Evolutionary conservation across 64 coral and sea anemone genomes (phyloP), one percentile per base, ranked within the genome.

Genomic region (Dendrophyllia cribrosa): DNA sequence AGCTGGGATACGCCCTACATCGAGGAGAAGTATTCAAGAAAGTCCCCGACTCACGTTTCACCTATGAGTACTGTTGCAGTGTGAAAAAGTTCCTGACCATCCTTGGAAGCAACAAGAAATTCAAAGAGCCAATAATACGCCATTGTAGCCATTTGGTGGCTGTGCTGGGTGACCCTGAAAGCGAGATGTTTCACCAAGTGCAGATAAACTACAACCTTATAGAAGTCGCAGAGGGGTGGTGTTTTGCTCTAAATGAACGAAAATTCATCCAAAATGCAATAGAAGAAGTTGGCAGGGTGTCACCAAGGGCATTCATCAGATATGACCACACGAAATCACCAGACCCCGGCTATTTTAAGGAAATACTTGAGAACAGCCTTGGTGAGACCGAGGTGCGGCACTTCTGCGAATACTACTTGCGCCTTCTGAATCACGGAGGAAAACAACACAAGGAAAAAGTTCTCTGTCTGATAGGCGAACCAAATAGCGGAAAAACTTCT

Each of bases 401-500:
- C 14, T 65, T 65, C 61, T 75, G 73, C 73, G 47, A 53, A 75
- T 75, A 51, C 73, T 75, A 51, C 73, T 19, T 75, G 44, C 46
- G 73, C 47, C 73, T 51, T 15, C 15, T 75, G 0, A 75, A 75
- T 51, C 45, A 75, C 4, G 45, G 73, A 75, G 51, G 17, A 4
- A 51, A 51, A 47, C 73, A 75, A 47, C 73, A 75, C 44, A 75
- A 51, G 19, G 73, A 75, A 17, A 75, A 75, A n/a, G 73, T 75
- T 8, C 16, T 53, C 6, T 75, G 46, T 17, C 20, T 75, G 45
- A 50, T 75, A 19, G 73, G 14, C 5, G 73, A 75, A 19, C 73
- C 73, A 2, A 75, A 75, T 46, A 75, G 73, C 9, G 73, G 73
- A 46, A 75, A 75, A 75, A 75, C 46, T 19, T 51, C 15, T 50